phyloP scores from a whole-genome alignment of 1,140 invertebrate genomes.

The Cephus cinctus region DNA sequence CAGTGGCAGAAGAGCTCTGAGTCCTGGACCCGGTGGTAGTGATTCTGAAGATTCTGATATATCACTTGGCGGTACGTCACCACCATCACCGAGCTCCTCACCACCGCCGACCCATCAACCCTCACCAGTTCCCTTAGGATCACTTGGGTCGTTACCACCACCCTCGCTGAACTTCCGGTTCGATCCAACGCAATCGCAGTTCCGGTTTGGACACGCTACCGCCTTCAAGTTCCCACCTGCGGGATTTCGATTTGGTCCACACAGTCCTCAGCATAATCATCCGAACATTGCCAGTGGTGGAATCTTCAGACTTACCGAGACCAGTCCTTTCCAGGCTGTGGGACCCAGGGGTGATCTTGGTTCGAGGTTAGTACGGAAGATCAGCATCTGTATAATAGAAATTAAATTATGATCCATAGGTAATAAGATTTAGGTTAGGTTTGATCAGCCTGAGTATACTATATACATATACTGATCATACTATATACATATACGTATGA shows the following conservation, averaged over 20 bases:
- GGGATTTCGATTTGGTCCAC: conserved; percentile 49
- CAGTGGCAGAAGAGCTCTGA: conserved; percentile 39
- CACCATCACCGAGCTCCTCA: conserved; percentile 48
- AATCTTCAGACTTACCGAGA: conserved; percentile 53
- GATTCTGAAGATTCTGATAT: conserved; percentile 54
- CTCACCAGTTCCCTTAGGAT: conserved; percentile 39
- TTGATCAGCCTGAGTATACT: too few relatives aligned
- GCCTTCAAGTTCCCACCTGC: conserved; percentile 51
- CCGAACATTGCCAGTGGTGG: conserved; percentile 43
- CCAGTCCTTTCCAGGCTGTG: conserved; percentile 53
- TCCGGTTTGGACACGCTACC: conserved; percentile 48
- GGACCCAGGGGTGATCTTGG: conserved; percentile 51
- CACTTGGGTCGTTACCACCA: conserved; percentile 45
- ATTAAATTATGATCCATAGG: too few relatives aligned
- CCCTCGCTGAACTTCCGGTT: conserved; percentile 50
- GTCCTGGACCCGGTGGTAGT: conserved; percentile 47
- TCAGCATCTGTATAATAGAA: too few relatives aligned
- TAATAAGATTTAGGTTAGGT: too few relatives aligned
- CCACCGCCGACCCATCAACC: conserved; percentile 47
- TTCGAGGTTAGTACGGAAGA: conserved; percentile 49
- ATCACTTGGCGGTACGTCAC: conserved; percentile 50
- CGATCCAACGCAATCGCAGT: conserved; percentile 48
- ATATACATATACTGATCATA: too few relatives aligned
- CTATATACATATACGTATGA: too few relatives aligned
- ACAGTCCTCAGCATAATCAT: conserved; percentile 52